Evolutionary conservation across 2,113 vertebrate species (phyloP).

Genomic region (Oncorhynchus clarkii): DNA sequence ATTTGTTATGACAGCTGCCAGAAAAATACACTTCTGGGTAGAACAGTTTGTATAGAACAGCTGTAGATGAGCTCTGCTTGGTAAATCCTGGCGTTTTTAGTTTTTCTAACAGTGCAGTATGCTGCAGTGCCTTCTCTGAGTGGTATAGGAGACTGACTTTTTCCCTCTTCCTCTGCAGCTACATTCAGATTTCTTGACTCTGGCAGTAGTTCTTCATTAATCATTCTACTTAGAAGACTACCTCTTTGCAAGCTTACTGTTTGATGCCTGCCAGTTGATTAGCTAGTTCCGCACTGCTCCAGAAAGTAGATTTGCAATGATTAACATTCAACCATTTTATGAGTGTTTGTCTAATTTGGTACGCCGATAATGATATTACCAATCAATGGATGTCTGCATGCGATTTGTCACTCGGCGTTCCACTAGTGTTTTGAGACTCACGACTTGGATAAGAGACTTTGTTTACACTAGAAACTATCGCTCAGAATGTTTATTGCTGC

Average conservation of each 20-base stretch:
- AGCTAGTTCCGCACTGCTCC: not conserved
- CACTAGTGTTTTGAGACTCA: too few relatives aligned
- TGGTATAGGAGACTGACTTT: not conserved
- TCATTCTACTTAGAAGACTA: conserved; percentile 8
- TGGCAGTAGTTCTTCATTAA: conserved; percentile 23
- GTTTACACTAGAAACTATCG: too few relatives aligned
- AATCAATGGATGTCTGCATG: not conserved
- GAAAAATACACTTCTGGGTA: not conserved
- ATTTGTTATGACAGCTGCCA: not conserved
- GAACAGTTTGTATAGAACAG: not conserved
- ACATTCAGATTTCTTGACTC: conserved; percentile 1
- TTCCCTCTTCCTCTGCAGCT: not conserved
- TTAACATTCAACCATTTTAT: not conserved
- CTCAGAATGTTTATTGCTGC: too few relatives aligned
- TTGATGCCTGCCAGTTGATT: not conserved
- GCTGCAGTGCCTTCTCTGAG: not conserved
- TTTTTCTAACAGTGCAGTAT: not conserved
- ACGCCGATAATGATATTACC: not conserved
- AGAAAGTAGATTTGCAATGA: not conserved
- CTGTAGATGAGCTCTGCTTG: not conserved
- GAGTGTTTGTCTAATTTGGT: not conserved
- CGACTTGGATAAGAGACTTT: too few relatives aligned
- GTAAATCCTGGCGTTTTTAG: not conserved
- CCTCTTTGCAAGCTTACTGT: not conserved
- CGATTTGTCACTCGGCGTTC: too few relatives aligned